A percentile compares a stretch with the other conserved stretches of the same genome.
Conservation (phyloP, 2,888 invertebrate species). For the Drosophila demipolita region DNA sequence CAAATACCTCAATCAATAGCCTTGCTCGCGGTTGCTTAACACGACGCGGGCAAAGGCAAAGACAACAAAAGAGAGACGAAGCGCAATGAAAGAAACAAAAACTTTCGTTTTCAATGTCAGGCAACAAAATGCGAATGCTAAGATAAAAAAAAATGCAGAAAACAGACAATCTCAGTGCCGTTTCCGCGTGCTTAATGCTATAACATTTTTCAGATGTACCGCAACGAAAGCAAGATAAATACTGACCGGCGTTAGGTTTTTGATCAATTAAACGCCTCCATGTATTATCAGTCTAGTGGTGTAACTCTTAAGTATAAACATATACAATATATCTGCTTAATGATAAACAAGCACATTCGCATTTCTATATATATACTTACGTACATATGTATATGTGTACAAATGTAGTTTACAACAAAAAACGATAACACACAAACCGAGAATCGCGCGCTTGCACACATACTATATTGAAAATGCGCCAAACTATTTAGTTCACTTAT, state of each 20-base stretch:
- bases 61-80: conserved; percentile 9
- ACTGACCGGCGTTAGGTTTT: neutral
- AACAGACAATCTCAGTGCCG: conserved; percentile 4
- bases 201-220: too few species aligned
- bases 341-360: neutral
- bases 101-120: conserved; percentile 72
- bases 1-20: conserved; percentile 28
- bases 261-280: too few species aligned
- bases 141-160: conserved; percentile 22
- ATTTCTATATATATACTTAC: neutral
- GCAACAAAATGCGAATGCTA: conserved; percentile 34
- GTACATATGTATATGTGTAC: neutral
- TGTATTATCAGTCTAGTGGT: too few species aligned
- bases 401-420: neutral
- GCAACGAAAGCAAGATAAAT: too few species aligned
- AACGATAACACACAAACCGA: neutral
- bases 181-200: neutral
- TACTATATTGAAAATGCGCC: conserved; percentile 84
- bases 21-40: conserved; percentile 3
- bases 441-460: neutral
- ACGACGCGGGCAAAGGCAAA: conserved; percentile 13
- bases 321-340: neutral
- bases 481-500: conserved; percentile 16
- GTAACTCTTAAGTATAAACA: neutral
- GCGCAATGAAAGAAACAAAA: conserved; percentile 24